Evolutionary conservation across 2,797 vertebrate genomes (phyloP), one percentile per base, ranked within the genome.

Genomic region (Scolopax bukidnonensis): DNA sequence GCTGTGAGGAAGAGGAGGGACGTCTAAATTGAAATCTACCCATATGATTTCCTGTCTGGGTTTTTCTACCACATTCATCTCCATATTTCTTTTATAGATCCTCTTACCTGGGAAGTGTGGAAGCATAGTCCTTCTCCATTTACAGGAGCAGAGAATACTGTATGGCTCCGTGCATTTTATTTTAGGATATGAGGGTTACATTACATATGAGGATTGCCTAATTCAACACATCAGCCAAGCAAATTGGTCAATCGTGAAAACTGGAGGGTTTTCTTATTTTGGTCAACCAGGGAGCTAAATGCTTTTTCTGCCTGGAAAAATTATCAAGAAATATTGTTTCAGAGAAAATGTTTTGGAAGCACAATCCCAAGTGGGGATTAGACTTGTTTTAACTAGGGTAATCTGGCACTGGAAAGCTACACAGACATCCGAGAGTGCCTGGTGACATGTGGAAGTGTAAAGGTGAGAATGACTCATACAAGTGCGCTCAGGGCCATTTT

Each of bases 391-490:
- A 84, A 83, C 4, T 25, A 85, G 69, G 23, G 21, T 59, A 79
- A 83, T 95, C 86, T 89, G 50, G 70, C 95, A 77, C 0, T 73
- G 74, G 57, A 90, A 92, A 73, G 36, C 53, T 38, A 45, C 38
- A 93, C 25, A 75, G 56, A 47, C 36, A 90, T 77, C 41, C 1
- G 1, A 90, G 77, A 70, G 63, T 56, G 74, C 32, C 60, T 95
- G 71, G 81, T 85, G 83, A 90, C 41, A 84, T 89, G 86, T 83
- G 83, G 84, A 93, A 96, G 38, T 1, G 0, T 83, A 86, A 83
- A 96, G 95, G 93, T 95, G 89, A 96, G 95, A 89, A 60, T 90
- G 96, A 96, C 87, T 96, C 95, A 92, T 87, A 23, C 19, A 57
- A 85, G 43, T 67, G 60, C 63, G 63, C 53, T 89, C 0, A 1